Conservation (phyloP, 2,797 vertebrate genomes). For the Corythornis leucogaster region DNA sequence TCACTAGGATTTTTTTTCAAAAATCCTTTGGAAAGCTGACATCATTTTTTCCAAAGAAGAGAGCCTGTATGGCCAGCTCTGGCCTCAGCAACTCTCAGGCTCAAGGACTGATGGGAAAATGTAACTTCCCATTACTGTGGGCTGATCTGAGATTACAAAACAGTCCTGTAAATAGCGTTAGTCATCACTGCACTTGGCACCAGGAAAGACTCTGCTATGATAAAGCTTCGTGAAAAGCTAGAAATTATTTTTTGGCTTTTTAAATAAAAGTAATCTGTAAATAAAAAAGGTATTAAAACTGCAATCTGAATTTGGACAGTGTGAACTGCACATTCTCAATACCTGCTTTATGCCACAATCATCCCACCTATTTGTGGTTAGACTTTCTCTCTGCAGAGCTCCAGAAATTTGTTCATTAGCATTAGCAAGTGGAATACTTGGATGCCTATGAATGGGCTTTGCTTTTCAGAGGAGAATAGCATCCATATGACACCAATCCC, state of each 20-base stretch:
- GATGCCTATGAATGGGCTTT: constrained; percentile 53
- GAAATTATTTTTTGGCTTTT: neutral
- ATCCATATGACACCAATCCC: constrained; percentile 34
- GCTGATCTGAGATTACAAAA: constrained; percentile 68
- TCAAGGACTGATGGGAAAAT: constrained; percentile 51
- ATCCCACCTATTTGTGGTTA: neutral
- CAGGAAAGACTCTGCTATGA: constrained; percentile 23
- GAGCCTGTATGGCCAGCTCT: neutral
- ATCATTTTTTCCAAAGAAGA: neutral
- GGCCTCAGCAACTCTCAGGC: constrained; percentile 39
- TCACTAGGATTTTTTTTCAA: neutral
- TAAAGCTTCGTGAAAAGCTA: neutral
- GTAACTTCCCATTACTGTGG: constrained; percentile 63
- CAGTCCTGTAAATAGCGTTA: constrained; percentile 64
- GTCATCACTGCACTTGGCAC: constrained; percentile 58
- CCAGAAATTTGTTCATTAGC: constrained; percentile 41
- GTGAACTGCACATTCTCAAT: neutral
- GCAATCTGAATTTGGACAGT: neutral
- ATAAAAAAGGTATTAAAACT: neutral
- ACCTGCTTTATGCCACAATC: constrained; percentile 13
- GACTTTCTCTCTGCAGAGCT: neutral
- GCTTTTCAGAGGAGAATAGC: constrained; percentile 38
- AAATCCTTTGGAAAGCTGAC: neutral
- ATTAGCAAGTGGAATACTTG: constrained; percentile 38
- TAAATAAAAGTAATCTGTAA: neutral